Conservation (phyloP, 2,797 vertebrate genomes). For the Sebastes jordani region DNA sequence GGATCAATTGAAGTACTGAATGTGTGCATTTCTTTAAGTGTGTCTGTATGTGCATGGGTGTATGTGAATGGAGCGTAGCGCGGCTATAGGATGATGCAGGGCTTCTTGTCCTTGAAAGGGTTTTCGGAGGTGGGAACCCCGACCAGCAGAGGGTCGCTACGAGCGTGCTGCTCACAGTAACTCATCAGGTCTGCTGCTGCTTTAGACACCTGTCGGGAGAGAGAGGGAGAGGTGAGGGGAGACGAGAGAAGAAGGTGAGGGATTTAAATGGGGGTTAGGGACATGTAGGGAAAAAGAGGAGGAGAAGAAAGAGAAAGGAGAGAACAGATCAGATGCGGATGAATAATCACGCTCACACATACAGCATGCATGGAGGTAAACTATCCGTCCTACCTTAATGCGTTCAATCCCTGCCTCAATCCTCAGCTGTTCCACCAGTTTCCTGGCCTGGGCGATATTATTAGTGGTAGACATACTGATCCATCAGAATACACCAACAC, state of each 20-base stretch:
- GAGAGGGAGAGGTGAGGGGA: too few relatives aligned
- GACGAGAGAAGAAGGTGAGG: not conserved
- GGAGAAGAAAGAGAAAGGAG: not conserved
- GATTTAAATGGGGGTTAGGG: not conserved
- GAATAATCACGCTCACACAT: not conserved
- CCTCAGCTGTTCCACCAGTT: constrained; percentile 97
- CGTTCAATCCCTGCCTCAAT: constrained; percentile 95
- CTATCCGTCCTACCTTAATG: constrained; percentile 87
- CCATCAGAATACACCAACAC: constrained; percentile 86
- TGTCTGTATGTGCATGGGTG: constrained; percentile 13
- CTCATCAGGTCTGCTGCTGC: constrained; percentile 95
- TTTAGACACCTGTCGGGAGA: constrained; percentile 88
- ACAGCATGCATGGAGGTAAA: not conserved
- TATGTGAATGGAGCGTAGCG: constrained; percentile 13
- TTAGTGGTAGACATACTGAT: constrained; percentile 95
- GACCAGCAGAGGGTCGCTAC: constrained; percentile 93
- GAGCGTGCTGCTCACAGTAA: constrained; percentile 95
- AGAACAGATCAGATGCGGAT: not conserved
- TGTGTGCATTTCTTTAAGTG: constrained; percentile 6
- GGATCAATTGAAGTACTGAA: constrained; percentile 18
- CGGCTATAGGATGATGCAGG: constrained; percentile 95
- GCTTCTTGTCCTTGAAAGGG: constrained; percentile 99
- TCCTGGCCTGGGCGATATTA: constrained; percentile 96
- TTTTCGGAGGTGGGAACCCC: constrained; percentile 96
- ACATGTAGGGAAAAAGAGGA: not conserved